Percentiles rank a stretch among this genome's conserved stretches.
These are phyloP conservation scores for Bubo blakistoni DNA, from an alignment of 2,113 vertebrate species.

Conservation along the genomic window DNA sequence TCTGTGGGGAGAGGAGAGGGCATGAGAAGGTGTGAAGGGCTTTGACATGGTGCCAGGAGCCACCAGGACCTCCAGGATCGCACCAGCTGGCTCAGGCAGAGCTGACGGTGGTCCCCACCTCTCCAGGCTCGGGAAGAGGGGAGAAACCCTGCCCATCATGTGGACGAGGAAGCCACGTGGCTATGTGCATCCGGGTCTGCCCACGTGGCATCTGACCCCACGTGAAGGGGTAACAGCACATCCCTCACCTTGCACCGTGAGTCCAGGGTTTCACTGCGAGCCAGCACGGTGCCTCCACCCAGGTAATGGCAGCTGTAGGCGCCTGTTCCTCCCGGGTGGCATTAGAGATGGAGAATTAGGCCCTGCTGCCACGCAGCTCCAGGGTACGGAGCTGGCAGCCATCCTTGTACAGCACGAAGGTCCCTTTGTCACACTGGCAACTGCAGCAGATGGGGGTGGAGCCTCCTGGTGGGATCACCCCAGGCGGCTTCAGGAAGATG, in stretches of 20 bases:
- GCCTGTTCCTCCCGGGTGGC: not conserved
- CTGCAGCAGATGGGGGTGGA: conserved; percentile 12
- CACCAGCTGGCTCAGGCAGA: not conserved
- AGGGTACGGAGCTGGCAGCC: accelerated
- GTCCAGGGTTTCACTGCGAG: not conserved
- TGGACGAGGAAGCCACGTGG: not conserved
- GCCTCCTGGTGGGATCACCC: not conserved
- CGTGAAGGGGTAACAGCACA: accelerated
- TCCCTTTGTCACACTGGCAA: not conserved
- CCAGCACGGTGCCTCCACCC: not conserved
- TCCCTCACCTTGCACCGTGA: not conserved
- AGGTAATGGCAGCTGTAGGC: not conserved
- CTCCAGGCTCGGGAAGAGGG: not conserved
- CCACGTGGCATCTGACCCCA: accelerated
- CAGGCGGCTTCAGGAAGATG: conserved; percentile 20
- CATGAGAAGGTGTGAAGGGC: not conserved
- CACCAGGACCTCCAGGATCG: not conserved
- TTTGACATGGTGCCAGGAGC: not conserved
- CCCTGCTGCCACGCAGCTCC: not conserved
- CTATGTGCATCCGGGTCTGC: accelerated
- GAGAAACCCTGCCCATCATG: not conserved
- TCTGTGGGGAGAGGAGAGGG: not conserved
- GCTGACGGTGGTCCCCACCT: not conserved
- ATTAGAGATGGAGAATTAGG: not conserved
- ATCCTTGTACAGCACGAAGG: not conserved